phyloP scores from a whole-genome alignment of 1,140 invertebrate genomes.

The Lordiphosa mommai region DNA sequence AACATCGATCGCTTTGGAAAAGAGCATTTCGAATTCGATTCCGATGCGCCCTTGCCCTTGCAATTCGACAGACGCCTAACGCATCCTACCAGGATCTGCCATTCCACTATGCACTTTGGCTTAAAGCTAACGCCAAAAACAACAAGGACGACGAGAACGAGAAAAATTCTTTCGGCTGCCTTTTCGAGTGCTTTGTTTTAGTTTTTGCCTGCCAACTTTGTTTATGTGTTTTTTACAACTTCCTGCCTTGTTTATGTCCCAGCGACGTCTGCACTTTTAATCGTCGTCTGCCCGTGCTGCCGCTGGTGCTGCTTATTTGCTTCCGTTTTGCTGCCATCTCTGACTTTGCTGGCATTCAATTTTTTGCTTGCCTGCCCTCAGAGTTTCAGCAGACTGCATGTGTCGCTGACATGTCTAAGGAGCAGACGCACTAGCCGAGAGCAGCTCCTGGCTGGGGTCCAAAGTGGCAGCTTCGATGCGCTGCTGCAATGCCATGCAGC shows the following conservation, averaged over 20 bases:
- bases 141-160: conserved; percentile 3
- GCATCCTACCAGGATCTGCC: conserved; percentile 7
- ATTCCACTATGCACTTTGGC: conserved; percentile 12
- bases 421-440: conserved; percentile 17
- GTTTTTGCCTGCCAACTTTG: conserved; percentile 41
- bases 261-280: conserved; percentile 57
- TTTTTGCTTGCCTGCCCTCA: conserved; percentile 22
- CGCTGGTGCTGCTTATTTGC: conserved; percentile 43
- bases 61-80: conserved; percentile 22
- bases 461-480: conserved; percentile 36
- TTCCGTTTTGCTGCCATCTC: conserved; percentile 35
- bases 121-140: conserved; percentile 34
- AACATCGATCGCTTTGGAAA: too few relatives aligned
- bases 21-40: too few relatives aligned
- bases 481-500: background rate
- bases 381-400: conserved; percentile 39
- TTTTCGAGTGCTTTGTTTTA: conserved; percentile 38
- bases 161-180: conserved; percentile 32
- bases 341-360: conserved; percentile 30
- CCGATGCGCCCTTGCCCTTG: conserved; percentile 3
- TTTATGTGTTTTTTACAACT: conserved; percentile 52
- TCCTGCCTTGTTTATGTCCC: conserved; percentile 54
- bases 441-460: conserved; percentile 31
- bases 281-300: conserved; percentile 27
- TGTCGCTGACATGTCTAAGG: conserved; percentile 59